These are phyloP conservation scores for Rhinella marina DNA, from an alignment of 2,797 vertebrate species.

Conservation along the genomic window DNA sequence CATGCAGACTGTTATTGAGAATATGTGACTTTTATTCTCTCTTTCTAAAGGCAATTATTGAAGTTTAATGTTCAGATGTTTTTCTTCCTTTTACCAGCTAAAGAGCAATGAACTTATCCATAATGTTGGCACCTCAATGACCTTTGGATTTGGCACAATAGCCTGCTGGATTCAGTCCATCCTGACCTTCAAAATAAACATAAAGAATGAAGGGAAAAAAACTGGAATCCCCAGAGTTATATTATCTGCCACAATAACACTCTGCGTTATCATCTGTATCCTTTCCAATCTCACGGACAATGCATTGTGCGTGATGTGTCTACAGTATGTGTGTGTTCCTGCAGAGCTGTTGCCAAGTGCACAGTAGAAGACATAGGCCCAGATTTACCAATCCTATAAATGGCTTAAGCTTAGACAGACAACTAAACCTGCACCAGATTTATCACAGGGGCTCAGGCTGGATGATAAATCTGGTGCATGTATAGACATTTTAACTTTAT, in stretches of 20 bases:
- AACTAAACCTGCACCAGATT: no score
- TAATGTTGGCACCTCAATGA: slow-evolving; percentile 81
- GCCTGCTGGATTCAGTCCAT: slow-evolving; percentile 92
- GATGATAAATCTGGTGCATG: no score
- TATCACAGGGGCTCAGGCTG: no score
- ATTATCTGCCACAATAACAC: slow-evolving; percentile 82
- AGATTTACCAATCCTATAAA: no score
- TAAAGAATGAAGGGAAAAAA: slow-evolving; percentile 83
- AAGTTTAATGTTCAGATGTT: background rate
- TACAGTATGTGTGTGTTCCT: background rate
- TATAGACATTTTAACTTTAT: no score
- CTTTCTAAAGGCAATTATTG: background rate
- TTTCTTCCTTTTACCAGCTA: slow-evolving; percentile 73
- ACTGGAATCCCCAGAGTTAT: slow-evolving; percentile 80
- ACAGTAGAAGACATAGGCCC: background rate
- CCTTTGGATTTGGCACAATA: slow-evolving; percentile 84
- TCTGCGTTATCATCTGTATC: slow-evolving; percentile 89
- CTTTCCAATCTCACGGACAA: slow-evolving; percentile 70
- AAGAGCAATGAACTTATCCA: slow-evolving; percentile 78
- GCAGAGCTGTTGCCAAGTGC: background rate
- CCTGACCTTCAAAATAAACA: slow-evolving; percentile 85
- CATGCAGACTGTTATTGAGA: background rate
- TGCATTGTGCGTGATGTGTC: background rate
- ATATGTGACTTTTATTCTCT: background rate
- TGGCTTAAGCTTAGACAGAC: no score